These are phyloP conservation scores for Australoheros facetus DNA, from an alignment of 2,797 vertebrate species.

Conservation along the genomic window DNA sequence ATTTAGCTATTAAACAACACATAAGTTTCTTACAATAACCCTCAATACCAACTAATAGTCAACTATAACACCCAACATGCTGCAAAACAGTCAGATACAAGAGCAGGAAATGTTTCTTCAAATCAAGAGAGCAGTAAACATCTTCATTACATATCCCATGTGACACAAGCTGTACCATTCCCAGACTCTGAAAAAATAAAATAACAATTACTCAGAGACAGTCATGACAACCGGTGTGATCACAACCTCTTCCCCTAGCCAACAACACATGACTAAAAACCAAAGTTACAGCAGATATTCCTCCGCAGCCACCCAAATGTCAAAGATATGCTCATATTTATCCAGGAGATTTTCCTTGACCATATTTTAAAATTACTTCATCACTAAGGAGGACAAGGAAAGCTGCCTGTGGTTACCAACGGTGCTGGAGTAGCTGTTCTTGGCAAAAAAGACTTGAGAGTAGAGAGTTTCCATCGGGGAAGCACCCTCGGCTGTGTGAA, in stretches of 20 bases:
- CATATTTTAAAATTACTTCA: slow-evolving; percentile 61
- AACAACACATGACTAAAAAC: slow-evolving; percentile 23
- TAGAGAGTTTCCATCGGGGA: slow-evolving; percentile 65
- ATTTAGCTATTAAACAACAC: neutral
- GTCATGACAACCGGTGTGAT: slow-evolving; percentile 9
- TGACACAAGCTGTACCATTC: slow-evolving; percentile 1
- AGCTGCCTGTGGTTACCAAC: slow-evolving; percentile 64
- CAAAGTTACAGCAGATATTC: slow-evolving; percentile 27
- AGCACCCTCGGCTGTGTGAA: slow-evolving; percentile 51
- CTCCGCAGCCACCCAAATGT: slow-evolving; percentile 44
- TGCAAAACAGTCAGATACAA: neutral
- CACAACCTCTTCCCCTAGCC: neutral
- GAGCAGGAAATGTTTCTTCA: neutral
- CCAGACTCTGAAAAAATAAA: neutral
- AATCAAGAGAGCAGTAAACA: neutral
- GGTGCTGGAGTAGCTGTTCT: slow-evolving; percentile 60
- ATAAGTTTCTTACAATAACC: neutral
- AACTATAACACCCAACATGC: neutral
- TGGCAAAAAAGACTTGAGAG: slow-evolving; percentile 42
- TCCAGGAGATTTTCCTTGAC: slow-evolving; percentile 53
- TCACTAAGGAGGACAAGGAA: slow-evolving; percentile 58
- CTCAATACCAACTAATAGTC: neutral
- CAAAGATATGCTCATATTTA: slow-evolving; percentile 52
- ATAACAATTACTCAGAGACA: neutral
- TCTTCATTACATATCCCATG: neutral